Base-by-base conservation (phyloP, 2,113 vertebrate genomes). In the Rhinoptilus africanus region DNA sequence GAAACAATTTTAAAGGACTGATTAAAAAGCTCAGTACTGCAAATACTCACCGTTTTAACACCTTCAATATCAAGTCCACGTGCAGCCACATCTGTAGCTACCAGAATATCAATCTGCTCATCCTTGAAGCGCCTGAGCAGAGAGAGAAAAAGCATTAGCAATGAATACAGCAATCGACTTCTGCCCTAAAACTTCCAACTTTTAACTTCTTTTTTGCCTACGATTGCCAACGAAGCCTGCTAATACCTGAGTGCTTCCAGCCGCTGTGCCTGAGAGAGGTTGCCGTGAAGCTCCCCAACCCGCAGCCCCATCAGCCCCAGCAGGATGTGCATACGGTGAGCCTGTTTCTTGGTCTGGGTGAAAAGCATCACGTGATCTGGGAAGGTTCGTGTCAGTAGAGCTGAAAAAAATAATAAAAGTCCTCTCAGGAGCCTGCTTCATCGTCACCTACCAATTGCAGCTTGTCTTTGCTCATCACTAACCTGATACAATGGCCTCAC, bases 271-370 rank as follows among this genome's bases (percentile, higher is more conserved):
- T 99, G 99, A 26, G 99, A 99, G 73, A 99, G 98, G 98, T 99
- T 99, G 54, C 99, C 99, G 0, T 99, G 99, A 43, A 99, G 99
- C 97, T 99, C 99, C 14, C 99, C 99, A 6, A 99, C 99, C 20
- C 98, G 98, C 54, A 99, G 97, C 7, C 99, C 99, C 98, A 99
- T 98, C 64, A 99, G 98, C 5, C 99, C 99, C 35, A 99, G 97
- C 2, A 99, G 97, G 95, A 99, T 99, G 97, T 99, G 99, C 98
- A 99, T 98, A 62, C 99, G 98, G 81, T 99, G 99, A 28, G 99
- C 99, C 94, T 99, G 99, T 92, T 99, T 99, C 98, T 99, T 99
- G 21, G 99, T 99, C 98, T 99, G 99, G 22, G 99, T 99, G 98
- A 99, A 99, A 15, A 99, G 90, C 99, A 99, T 99, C 95, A 99